Base-by-base conservation (phyloP, 1,140 invertebrate species). In the Diuraphis noxia region DNA sequence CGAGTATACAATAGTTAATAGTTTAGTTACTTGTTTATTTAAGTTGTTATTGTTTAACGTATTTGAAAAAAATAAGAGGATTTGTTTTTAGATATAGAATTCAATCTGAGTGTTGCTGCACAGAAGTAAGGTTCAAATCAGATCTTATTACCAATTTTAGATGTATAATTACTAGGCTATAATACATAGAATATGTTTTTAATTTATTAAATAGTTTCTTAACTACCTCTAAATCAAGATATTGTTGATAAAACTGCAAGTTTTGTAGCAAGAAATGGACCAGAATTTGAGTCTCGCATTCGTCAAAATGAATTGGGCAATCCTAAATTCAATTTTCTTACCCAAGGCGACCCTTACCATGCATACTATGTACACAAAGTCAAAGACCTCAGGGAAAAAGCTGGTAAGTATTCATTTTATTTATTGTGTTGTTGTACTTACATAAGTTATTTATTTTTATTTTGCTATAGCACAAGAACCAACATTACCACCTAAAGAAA, bases 361-460 rank as follows among this genome's bases (percentile, higher is more conserved):
- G 98, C 98, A 0, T 99, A 99, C 93, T 99, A 99, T 95, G 97
- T 99, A 93, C 97, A 99, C 93, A 99, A 99, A 94, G 98, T 99
- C 41, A 98, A 98, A 93, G 98, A 99, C 93, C 98, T 99, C 93
- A 96, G 96, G 92, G 98, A 99, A 93, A 98, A 98, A 63, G 98
- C 97, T 95, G 96, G 96, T 96, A 94, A 88, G 86, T 21, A 30
- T 63, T 63, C 19, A 4, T 52, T 82, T 19, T 63, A 13, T n/a
- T n/a, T 17, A 43, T 34, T 41, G 25, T n/a, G n/a, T n/a, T n/a
- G n/a, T n/a, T 49, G 2, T 87, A 46, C 19, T 36, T 77, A 79
- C 25, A 30, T 30, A 25, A 38, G 7, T 25, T 25, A 38, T n/a
- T n/a, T 87, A 9, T 92, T 72, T 87, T 63, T 34, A 56, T 30